phyloP scores from a whole-genome alignment of 2,888 invertebrate species.

The Carterocephalus palaemon region DNA sequence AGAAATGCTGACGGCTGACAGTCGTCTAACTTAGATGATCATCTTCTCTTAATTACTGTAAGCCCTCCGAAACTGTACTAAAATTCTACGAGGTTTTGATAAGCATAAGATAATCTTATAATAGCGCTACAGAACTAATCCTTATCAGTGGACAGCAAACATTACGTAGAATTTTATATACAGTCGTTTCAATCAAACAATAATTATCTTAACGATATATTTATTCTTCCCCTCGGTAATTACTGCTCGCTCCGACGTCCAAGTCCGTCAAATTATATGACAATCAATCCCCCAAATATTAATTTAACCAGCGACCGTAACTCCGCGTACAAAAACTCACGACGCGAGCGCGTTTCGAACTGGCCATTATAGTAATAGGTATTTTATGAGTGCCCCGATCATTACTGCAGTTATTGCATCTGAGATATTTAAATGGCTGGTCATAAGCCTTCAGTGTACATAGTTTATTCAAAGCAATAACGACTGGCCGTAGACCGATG shows the following conservation, averaged over 20 bases:
- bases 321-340: conserved; percentile 22
- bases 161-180: too few relatives aligned
- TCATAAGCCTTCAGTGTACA: conserved; percentile 8
- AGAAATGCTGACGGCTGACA: too few relatives aligned
- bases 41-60: too few relatives aligned
- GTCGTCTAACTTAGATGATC: too few relatives aligned
- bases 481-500: neutral
- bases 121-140: too few relatives aligned
- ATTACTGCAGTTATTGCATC: conserved; percentile 31
- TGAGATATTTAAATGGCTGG: conserved; percentile 14
- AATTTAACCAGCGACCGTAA: conserved; percentile 21
- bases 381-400: conserved; percentile 29
- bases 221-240: conserved; percentile 22
- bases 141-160: too few relatives aligned
- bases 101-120: too few relatives aligned
- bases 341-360: conserved; percentile 37
- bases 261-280: conserved; percentile 22
- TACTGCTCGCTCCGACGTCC: conserved; percentile 13
- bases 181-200: conserved; percentile 16
- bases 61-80: too few relatives aligned
- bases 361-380: conserved; percentile 35
- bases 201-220: conserved; percentile 22
- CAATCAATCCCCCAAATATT: conserved; percentile 25
- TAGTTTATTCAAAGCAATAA: conserved; percentile 10
- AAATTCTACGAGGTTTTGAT: too few relatives aligned